These are phyloP conservation scores for Disparrhopalites patrizii DNA, from an alignment of 2,888 invertebrate genomes.

Conservation along the genomic window DNA sequence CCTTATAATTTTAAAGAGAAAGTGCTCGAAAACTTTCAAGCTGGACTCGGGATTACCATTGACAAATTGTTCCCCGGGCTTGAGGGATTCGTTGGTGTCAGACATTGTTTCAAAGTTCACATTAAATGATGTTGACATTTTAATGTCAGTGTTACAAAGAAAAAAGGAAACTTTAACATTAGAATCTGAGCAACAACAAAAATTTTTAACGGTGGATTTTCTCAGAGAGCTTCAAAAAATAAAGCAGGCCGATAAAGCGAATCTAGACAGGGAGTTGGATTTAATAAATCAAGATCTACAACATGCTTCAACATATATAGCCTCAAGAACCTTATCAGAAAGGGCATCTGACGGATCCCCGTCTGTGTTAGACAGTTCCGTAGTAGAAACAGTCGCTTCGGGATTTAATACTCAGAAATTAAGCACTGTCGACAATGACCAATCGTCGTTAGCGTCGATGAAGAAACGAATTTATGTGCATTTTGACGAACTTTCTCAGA, in stretches of 20 bases:
- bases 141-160: slow-evolving; percentile 73
- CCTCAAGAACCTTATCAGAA: background rate
- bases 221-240: slow-evolving; percentile 69
- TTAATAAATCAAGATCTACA: slow-evolving; percentile 67
- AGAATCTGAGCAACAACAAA: slow-evolving; percentile 74
- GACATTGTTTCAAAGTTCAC: slow-evolving; percentile 49
- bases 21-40: slow-evolving; percentile 46
- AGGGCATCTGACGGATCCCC: background rate
- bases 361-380: slow-evolving; percentile 9
- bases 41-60: slow-evolving; percentile 31
- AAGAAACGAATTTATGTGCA: slow-evolving; percentile 75
- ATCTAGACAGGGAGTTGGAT: slow-evolving; percentile 66
- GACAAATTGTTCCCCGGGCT: slow-evolving; percentile 54
- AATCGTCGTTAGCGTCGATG: slow-evolving; percentile 62
- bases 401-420: slow-evolving; percentile 42
- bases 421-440: slow-evolving; percentile 30
- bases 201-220: slow-evolving; percentile 77
- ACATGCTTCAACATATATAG: background rate
- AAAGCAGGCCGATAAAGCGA: slow-evolving; percentile 65
- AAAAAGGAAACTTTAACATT: slow-evolving; percentile 75
- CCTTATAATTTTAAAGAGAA: slow-evolving; percentile 63
- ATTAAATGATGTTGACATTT: slow-evolving; percentile 72
- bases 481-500: slow-evolving; percentile 83
- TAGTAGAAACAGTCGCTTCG: background rate
- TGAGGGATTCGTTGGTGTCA: slow-evolving; percentile 10